A percentile compares a stretch with the other conserved stretches of the same genome.
Evolutionary conservation across 2,888 invertebrate genomes (phyloP).

Genomic region (Phragmatobia fuliginosa): DNA sequence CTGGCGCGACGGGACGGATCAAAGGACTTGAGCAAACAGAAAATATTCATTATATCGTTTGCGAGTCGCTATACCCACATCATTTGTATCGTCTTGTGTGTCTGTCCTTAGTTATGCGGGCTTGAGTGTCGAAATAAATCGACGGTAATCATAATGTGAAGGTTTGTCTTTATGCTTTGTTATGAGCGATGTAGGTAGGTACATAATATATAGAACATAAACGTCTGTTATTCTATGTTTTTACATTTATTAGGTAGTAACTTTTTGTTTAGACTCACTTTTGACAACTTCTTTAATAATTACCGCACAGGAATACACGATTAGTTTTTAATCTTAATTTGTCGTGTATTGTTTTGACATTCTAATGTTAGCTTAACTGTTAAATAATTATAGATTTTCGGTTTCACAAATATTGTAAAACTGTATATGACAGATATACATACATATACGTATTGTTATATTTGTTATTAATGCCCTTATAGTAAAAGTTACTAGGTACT

Average conservation of each 20-base stretch:
- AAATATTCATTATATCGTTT: conserved; percentile 37
- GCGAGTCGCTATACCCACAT: conserved; percentile 30
- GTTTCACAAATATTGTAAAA: too few species aligned
- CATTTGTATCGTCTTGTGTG: conserved; percentile 30
- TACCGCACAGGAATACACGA: too few species aligned
- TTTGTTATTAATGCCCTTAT: too few species aligned
- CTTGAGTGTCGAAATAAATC: conserved; percentile 21
- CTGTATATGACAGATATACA: too few species aligned
- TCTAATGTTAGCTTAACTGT: too few species aligned
- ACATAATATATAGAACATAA: neutral
- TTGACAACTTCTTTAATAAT: too few species aligned
- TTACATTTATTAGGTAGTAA: neutral
- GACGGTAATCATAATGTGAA: conserved; percentile 17
- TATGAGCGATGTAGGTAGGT: neutral
- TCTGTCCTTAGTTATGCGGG: conserved; percentile 28
- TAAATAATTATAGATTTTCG: too few species aligned
- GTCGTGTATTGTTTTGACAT: too few species aligned
- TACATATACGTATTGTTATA: too few species aligned
- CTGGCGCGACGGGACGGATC: conserved; percentile 41
- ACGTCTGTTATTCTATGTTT: neutral
- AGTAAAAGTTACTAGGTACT: too few species aligned
- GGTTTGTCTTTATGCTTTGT: conserved; percentile 16
- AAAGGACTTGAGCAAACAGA: conserved; percentile 46
- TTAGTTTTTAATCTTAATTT: too few species aligned
- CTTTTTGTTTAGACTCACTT: too few species aligned